Evolutionary conservation across 2,113 vertebrate genomes (phyloP).

Genomic region (Callospermophilus lateralis): DNA sequence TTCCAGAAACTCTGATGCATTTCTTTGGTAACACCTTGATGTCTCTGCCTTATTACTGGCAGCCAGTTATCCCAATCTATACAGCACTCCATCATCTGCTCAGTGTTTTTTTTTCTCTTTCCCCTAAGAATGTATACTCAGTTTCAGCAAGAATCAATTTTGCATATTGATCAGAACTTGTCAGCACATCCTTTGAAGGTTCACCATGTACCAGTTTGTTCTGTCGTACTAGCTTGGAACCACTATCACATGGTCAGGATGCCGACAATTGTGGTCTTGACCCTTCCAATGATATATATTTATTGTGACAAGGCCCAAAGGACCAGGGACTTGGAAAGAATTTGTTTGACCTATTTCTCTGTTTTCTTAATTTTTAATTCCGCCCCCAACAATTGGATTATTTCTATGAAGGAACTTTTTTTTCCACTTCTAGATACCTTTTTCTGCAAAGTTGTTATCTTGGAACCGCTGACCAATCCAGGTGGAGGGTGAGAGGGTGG

Average conservation of each 20-base stretch:
- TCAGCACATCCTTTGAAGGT: conserved; percentile 1
- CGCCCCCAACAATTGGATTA: neutral
- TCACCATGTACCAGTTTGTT: neutral
- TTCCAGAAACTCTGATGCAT: neutral
- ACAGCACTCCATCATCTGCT: neutral
- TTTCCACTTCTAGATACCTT: neutral
- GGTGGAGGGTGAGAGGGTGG: no score
- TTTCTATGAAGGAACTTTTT: neutral
- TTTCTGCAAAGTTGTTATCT: neutral
- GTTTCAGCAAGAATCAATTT: conserved; percentile 62
- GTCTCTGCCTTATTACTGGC: conserved; percentile 33
- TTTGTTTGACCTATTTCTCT: neutral
- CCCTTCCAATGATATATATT: neutral
- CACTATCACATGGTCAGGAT: neutral
- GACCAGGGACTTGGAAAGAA: neutral
- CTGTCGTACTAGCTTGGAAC: neutral
- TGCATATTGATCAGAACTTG: conserved; percentile 47
- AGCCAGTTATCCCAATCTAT: conserved; percentile 41
- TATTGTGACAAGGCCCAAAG: neutral
- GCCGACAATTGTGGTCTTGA: neutral
- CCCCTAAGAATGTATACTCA: neutral
- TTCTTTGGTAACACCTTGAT: neutral
- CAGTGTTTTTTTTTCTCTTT: neutral
- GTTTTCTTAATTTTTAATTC: neutral
- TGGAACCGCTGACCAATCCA: no score